Evolutionary conservation across 2,113 vertebrate genomes (phyloP), one percentile per base, ranked within the genome.

Genomic region (Elephas maximus): DNA sequence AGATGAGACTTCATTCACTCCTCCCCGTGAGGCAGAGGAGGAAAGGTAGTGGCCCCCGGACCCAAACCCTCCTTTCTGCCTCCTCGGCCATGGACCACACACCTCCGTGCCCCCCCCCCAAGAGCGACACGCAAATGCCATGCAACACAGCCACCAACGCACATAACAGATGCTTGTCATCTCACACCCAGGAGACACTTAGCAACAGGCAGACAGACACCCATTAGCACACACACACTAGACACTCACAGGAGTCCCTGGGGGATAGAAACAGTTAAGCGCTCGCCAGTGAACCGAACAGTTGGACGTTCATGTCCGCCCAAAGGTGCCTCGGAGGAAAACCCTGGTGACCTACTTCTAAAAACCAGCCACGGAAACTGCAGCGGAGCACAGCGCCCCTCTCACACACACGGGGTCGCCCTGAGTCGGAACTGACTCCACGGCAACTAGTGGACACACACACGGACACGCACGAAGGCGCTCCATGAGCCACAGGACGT

Each of bases 181-280:
- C 62, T 44, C 51, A n/a, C 45, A 30, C 17, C 21, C 44, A 5
- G 6, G 67, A 51, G 11, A 26, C 28, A 45, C n/a, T n/a, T 9
- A 30, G n/a, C 48, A 60, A 67, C 8, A 17, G 37, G 37, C 57
- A 24, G 45, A 6, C 1, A 28, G 57, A 6, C 2, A 28, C 3
- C 44, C 78, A 30, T 5, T 48, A 48, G 45, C 26, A 0, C 60
- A 2, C 24, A 4, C 1, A 8, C 12, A 4, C 1, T 18, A 33
- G 65, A 17, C 30, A 17, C 30, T 18, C 67, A n/a, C 67, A 71
- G 67, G 21, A 62, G 60, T 8, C 60, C 60, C 60, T 2, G 20
- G 60, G 60, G 18, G 60, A 20, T 23, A 21, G 2, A 57, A 2
- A 57, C 60, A 62, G 60, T 23, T 62, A 23, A 20, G 60, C 20